Percentiles rank a stretch among this genome's conserved stretches.
phyloP scores from a whole-genome alignment of 2,113 vertebrate genomes.

The Centrocercus urophasianus region DNA sequence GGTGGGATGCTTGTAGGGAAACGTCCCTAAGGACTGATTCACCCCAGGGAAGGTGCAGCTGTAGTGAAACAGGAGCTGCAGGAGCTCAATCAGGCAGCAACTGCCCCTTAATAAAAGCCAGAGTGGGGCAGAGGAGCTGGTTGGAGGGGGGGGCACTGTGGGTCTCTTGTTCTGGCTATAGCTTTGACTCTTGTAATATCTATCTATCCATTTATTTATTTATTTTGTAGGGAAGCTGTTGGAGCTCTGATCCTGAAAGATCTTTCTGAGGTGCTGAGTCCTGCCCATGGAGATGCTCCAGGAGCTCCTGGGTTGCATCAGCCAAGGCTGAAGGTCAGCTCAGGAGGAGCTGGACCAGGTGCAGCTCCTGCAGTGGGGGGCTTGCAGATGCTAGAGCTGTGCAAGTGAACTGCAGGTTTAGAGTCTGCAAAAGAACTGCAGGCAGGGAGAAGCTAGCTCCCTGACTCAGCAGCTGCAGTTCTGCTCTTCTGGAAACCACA shows the following conservation, averaged over 20 bases:
- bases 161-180: accelerated
- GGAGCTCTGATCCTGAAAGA: accelerated
- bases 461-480: not conserved
- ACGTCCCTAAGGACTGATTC: not conserved
- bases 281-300: not conserved
- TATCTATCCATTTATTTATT: not conserved
- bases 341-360: not conserved
- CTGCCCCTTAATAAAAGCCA: not conserved
- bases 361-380: not conserved
- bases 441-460: not conserved
- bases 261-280: not conserved
- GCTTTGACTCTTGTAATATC: accelerated
- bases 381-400: not conserved
- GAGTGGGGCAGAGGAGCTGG: accelerated
- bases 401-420: not conserved
- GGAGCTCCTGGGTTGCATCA: not conserved
- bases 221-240: not conserved
- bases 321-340: not conserved
- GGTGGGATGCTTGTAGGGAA: not conserved
- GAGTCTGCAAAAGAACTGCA: not conserved
- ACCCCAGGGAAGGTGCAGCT: not conserved
- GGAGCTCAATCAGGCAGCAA: not conserved
- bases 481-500: not conserved
- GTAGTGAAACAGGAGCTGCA: not conserved
- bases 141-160: not conserved